Evolutionary conservation across 2,888 invertebrate genomes (phyloP), one percentile per base, ranked within the genome.

Genomic region (Drosophila nr. fundita): DNA sequence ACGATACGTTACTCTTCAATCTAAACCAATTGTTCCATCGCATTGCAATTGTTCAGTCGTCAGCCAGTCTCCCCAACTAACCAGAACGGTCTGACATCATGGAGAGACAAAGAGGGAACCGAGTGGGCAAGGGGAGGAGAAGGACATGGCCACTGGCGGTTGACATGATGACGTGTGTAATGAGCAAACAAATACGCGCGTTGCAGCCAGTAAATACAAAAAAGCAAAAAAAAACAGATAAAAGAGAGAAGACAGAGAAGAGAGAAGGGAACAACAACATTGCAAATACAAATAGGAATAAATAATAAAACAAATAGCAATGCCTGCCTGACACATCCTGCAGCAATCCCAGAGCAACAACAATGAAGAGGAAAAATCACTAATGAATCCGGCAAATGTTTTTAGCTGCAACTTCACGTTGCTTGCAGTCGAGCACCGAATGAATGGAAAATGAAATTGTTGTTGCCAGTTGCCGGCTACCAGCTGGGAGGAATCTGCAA

Each of bases 131-230:
- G 21, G 38, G 52, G 27, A 24, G 34, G 29, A 67, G 53, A 34
- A 62, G 73, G 78, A 73, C 82, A 78, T 80, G 71, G 80, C 83
- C 68, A 70, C 80, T 82, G 87, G 74, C 80, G 88, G 74, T 85
- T 86, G 88, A 88, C 86, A 86, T 88, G 88, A 74, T 85, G 85
- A 86, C 86, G 88, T 88, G 86, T 88, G 86, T 86, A 86, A 86
- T 86, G 86, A 86, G 89, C 81, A 88, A 86, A 88, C 89, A 86
- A 88, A 88, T 79, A 79, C 85, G 70, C 80, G 70, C 65, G 72
- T 68, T 72, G 78, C 81, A 81, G 64, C 50, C 30, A 65, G 40
- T 53, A 57, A 18, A 55, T 49, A 57, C 54, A 45, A 45, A 45
- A 42, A 30, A 58, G 32, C 4, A 29, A 27, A 34, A 30, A 13